Evolutionary conservation across 2,888 invertebrate species (phyloP).

Genomic region (Pyralis farinalis): DNA sequence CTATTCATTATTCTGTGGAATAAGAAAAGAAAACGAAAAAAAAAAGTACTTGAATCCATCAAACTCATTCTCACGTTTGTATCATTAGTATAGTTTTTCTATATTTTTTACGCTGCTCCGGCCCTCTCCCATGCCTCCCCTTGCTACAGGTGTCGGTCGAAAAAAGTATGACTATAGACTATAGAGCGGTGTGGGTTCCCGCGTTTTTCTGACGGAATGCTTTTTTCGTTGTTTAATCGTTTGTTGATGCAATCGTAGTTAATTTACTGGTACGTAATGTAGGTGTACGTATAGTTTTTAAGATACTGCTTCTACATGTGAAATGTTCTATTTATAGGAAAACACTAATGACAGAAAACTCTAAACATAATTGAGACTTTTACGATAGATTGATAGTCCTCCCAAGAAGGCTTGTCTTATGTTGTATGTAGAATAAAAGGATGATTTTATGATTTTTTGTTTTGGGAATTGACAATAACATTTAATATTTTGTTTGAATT

Average conservation of each 20-base stretch:
- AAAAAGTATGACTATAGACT: conserved; percentile 45
- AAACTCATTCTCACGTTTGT: conserved; percentile 52
- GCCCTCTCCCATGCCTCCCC: conserved; percentile 43
- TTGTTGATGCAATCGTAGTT: background rate
- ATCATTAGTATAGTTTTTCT: conserved; percentile 44
- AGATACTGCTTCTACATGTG: too few relatives aligned
- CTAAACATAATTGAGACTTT: too few relatives aligned
- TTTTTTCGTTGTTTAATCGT: conserved; percentile 17
- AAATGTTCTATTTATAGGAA: too few relatives aligned
- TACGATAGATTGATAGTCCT: too few relatives aligned
- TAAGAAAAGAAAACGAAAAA: conserved; percentile 5
- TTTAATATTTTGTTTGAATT: too few relatives aligned
- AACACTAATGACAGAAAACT: too few relatives aligned
- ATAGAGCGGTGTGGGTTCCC: conserved; percentile 41
- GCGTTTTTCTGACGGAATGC: conserved; percentile 42
- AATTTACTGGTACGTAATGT: background rate
- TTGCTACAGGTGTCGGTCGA: conserved; percentile 55
- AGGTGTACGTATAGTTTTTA: background rate
- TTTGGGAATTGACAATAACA: too few relatives aligned
- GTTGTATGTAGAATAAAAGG: too few relatives aligned
- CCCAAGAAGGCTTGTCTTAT: too few relatives aligned
- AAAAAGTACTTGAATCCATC: conserved; percentile 12
- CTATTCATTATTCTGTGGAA: background rate
- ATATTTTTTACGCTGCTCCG: conserved; percentile 35
- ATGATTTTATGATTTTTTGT: too few relatives aligned